phyloP scores from a whole-genome alignment of 2,888 invertebrate species.

The Epistrophella euchroma region DNA sequence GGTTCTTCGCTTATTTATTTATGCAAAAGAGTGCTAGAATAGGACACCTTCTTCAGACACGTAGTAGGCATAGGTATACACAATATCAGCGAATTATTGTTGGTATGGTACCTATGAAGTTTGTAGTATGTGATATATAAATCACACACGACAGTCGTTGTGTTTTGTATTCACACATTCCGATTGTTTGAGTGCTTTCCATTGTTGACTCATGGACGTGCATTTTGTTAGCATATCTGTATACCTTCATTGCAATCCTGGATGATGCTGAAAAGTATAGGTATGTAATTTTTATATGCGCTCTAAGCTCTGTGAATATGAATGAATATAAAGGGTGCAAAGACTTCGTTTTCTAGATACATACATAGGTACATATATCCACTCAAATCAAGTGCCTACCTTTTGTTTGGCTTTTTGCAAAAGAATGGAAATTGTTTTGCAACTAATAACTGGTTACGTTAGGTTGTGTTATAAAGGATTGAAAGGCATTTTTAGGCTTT shows the following conservation, averaged over 20 bases:
- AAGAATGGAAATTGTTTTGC: constrained; percentile 71
- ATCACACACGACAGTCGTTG: constrained; percentile 45
- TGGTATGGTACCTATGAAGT: not conserved
- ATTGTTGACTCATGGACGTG: constrained; percentile 72
- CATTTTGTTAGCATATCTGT: constrained; percentile 50
- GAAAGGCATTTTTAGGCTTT: not conserved
- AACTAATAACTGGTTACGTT: constrained; percentile 64
- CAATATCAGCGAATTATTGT: not conserved
- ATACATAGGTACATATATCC: constrained; percentile 5
- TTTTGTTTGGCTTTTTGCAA: constrained; percentile 55
- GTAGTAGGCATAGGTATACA: constrained; percentile 62
- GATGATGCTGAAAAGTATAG: not conserved
- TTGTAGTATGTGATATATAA: constrained; percentile 15
- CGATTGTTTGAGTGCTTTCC: constrained; percentile 69
- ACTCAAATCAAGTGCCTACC: constrained; percentile 55
- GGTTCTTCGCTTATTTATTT: constrained; percentile 70
- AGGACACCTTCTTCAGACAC: constrained; percentile 73
- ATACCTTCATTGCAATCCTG: not conserved
- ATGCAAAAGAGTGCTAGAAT: constrained; percentile 68
- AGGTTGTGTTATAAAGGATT: constrained; percentile 7
- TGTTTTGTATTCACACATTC: constrained; percentile 58
- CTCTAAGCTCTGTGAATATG: not conserved
- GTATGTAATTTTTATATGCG: not conserved
- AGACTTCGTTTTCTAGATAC: constrained; percentile 32
- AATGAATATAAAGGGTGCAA: constrained; percentile 47